Evolutionary conservation across 1,140 invertebrate species (phyloP), one percentile per base, ranked within the genome.

Genomic region (Atta cephalotes): DNA sequence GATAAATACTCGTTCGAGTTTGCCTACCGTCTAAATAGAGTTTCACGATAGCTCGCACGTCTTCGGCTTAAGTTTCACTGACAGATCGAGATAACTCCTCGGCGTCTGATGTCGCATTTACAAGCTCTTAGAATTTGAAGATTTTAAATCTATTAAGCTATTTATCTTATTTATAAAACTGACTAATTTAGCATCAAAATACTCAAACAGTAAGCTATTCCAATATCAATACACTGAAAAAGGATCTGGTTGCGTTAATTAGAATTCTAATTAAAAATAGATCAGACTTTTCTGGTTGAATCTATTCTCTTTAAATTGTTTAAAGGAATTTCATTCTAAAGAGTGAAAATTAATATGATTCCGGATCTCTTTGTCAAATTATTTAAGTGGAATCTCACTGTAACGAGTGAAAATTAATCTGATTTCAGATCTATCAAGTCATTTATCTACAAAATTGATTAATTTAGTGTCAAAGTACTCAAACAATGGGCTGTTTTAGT

Each of bases 21-120:
- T 85, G 63, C 63, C 49, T 25, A 56, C 74, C 49, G 72, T 78
- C 62, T 77, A 85, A 85, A 85, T 78, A 85, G 65, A 85, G 60
- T 79, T 66, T 85, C 39, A n/a, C 35, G 76, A 68, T 66, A 86
- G 25, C 62, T 63, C 63, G 39, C 58, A 35, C 60, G 65, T 74
- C 56, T 31, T 5, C 31, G 65, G 39, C 70, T 74, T 49, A 72
- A 62, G 70, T 62, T 76, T 28, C 80, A 58, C 65, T 39, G 79
- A 74, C 53, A 60, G 25, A 74, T 25, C 12, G 68, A 62, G 56
- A 74, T 84, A 63, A 62, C 35, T 72, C 18, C 14, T 74, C 53
- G 62, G 56, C 56, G 56, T 51, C 68, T 25, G 14, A 31, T 62
- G 68, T 80, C n/a, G 60, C 45, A 14, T 62, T 84, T 76, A 84